Evolutionary conservation across 2,797 vertebrate species (phyloP), one percentile per base, ranked within the genome.

Genomic region (Scolopax bukidnonensis): DNA sequence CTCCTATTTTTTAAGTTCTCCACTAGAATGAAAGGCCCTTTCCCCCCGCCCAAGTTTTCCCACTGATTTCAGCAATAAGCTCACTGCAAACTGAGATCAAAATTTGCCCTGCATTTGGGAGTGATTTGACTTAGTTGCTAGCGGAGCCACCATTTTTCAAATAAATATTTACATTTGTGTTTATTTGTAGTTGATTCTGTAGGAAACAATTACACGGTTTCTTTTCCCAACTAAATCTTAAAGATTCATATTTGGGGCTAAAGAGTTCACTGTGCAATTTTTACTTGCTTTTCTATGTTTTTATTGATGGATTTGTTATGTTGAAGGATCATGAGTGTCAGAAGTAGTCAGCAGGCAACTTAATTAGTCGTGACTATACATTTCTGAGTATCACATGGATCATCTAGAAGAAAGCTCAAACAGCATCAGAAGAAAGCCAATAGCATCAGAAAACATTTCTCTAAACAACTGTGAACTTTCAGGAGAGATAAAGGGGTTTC

Each of bases 371-470:
- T 90, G 73, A 88, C 48, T 82, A 51, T 90, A 83, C 89, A 47
- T 93, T 95, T 84, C 94, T 85, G 40, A 95, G 92, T 88, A 86
- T 92, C 24, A 33, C 30, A 81, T 41, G 59, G 90, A 92, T 96
- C 3, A 15, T 77, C 56, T 63, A 32, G 87, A 94, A 86, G 69
- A 82, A 45, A 92, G 90, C 71, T 36, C 78, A 89, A 89, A 75
- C 81, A 83, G 59, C 47, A 93, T 92, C 84, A 97, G 70, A 91
- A 82, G 57, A 45, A 91, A 89, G 50, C 57, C 56, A 24, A 41
- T 77, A 94, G 24, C 89, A 89, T 92, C 95, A 69, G 67, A 96
- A 97, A 96, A 64, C 2, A 1, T 77, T 83, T 27, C 33, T 86
- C n/a, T 80, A 88, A 90, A 91, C 43, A 93, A 87, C 57, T 63